Conservation (phyloP, 2,797 vertebrate species). For the Dendrocincla tyrannina region DNA sequence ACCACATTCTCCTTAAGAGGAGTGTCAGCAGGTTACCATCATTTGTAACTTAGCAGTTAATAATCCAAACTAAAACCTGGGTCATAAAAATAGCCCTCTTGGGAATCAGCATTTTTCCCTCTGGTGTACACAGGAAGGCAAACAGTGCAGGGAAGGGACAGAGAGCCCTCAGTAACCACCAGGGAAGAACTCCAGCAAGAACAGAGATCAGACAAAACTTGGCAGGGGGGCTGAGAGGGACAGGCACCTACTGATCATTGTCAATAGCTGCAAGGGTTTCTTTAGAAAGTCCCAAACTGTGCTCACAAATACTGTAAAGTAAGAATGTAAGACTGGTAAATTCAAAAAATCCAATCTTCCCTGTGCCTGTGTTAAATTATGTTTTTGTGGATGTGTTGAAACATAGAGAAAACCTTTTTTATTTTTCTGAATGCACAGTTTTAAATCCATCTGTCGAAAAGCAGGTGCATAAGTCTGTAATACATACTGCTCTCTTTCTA, state of each 20-base stretch:
- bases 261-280: not conserved
- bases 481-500: not conserved
- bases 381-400: not conserved
- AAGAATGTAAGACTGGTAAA: not conserved
- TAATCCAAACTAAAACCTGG: not conserved
- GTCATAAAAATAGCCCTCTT: not conserved
- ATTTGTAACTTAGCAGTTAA: not conserved
- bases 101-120: not conserved
- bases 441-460: not conserved
- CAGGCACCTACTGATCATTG: not conserved
- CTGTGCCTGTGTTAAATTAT: not conserved
- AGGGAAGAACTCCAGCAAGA: not conserved
- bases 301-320: not conserved
- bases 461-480: not conserved
- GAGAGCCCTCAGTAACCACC: not conserved
- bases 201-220: not conserved
- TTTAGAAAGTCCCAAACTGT: not conserved
- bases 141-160: not conserved
- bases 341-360: not conserved
- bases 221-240: not conserved
- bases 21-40: not conserved
- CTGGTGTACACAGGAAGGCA: not conserved
- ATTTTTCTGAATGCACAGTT: not conserved
- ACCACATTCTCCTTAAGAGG: not conserved
- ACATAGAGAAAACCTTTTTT: not conserved